These are phyloP conservation scores for Tenthredo notha DNA, from an alignment of 2,888 invertebrate genomes.

Conservation along the genomic window DNA sequence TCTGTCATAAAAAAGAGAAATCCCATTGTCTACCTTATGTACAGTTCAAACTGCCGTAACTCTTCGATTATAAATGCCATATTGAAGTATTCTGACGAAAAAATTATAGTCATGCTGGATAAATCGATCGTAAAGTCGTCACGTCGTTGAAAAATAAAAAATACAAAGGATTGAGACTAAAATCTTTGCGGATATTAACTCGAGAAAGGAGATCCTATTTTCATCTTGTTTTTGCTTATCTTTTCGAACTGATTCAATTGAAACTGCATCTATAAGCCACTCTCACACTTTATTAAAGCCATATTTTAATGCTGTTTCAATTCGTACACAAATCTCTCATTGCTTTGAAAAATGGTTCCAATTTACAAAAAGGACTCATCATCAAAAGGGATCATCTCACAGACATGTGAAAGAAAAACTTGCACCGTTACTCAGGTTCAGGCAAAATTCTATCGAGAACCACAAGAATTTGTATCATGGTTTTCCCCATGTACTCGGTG, in stretches of 20 bases:
- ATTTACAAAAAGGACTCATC: background rate
- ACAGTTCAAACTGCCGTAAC: background rate
- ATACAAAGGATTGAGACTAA: background rate
- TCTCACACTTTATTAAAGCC: background rate
- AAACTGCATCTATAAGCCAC: background rate
- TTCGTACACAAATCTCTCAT: background rate
- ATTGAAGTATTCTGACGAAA: background rate
- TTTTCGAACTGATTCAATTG: background rate
- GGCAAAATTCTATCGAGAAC: background rate
- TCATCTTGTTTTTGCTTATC: background rate
- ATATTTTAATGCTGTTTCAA: background rate
- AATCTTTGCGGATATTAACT: background rate
- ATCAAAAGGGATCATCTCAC: conserved; percentile 17
- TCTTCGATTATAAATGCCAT: background rate
- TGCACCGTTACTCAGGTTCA: conserved; percentile 10
- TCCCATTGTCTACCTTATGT: background rate
- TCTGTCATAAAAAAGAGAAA: background rate
- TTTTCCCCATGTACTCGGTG: background rate
- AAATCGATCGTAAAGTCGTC: background rate
- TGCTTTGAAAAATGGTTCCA: background rate
- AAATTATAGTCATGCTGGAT: background rate
- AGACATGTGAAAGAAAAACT: conserved; percentile 3
- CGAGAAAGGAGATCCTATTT: background rate
- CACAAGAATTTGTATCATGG: background rate
- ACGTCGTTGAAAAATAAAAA: background rate